Conservation (phyloP, 2,113 vertebrate species). For the Leucopsar rothschildi region DNA sequence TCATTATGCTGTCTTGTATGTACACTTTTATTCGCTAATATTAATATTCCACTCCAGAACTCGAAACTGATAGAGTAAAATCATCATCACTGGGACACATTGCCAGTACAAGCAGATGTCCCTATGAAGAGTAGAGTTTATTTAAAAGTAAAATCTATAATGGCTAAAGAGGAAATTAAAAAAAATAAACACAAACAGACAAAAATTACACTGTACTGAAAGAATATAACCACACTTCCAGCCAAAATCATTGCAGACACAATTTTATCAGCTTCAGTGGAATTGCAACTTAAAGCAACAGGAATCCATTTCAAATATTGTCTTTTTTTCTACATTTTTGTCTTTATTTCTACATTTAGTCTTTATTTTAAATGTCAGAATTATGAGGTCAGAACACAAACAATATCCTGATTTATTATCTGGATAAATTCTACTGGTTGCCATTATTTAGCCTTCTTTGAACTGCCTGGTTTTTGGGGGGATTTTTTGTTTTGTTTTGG, state of each 20-base stretch:
- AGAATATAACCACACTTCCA: background rate
- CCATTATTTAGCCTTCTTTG: background rate
- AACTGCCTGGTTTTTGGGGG: background rate
- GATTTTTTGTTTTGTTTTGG: too few species aligned
- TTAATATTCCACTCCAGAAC: constrained; percentile 1
- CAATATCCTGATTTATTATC: background rate
- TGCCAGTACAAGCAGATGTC: background rate
- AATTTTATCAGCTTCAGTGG: background rate
- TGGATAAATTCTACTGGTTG: background rate
- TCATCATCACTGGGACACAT: background rate
- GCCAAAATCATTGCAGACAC: background rate
- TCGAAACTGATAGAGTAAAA: background rate
- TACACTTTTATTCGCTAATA: background rate
- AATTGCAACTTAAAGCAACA: background rate
- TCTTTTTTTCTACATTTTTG: background rate
- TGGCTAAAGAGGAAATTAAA: background rate
- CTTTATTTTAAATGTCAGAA: background rate
- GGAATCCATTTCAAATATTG: background rate
- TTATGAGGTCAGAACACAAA: background rate
- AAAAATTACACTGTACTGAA: background rate
- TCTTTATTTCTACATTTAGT: background rate
- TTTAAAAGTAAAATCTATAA: background rate
- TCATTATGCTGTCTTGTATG: background rate
- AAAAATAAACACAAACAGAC: background rate
- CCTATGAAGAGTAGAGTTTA: background rate